phyloP scores from a whole-genome alignment of 2,797 vertebrate species.

The Hypotaenidia okinawae region DNA sequence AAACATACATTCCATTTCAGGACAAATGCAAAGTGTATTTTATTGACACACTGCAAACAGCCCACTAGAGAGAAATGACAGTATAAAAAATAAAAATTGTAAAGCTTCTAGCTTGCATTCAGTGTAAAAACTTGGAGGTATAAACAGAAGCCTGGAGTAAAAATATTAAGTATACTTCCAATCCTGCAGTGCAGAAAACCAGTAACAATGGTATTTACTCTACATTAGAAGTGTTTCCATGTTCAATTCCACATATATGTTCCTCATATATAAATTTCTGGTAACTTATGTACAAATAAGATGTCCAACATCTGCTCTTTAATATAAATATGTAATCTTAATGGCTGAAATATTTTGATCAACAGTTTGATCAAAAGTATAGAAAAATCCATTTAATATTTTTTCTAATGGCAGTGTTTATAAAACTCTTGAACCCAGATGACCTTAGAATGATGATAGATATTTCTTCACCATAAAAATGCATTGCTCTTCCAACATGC shows the following conservation, averaged over 20 bases:
- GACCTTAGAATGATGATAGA: background rate
- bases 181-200: slow-evolving; percentile 67
- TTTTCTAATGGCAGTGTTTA: slow-evolving; percentile 11
- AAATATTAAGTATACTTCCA: slow-evolving; percentile 66
- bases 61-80: slow-evolving; percentile 9
- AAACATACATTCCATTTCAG: background rate
- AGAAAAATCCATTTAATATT: slow-evolving; percentile 65
- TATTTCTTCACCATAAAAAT: background rate
- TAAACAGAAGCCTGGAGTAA: slow-evolving; percentile 65
- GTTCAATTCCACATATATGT: slow-evolving; percentile 64
- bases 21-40: slow-evolving; percentile 48
- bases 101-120: slow-evolving; percentile 75
- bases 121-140: slow-evolving; percentile 82
- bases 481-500: background rate
- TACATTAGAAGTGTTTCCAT: slow-evolving; percentile 48
- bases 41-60: slow-evolving; percentile 66
- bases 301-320: slow-evolving; percentile 74
- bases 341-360: slow-evolving; percentile 49
- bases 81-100: background rate
- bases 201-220: slow-evolving; percentile 48
- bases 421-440: background rate
- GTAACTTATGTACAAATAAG: slow-evolving; percentile 76
- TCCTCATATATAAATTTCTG: slow-evolving; percentile 71
- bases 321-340: slow-evolving; percentile 77
- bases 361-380: slow-evolving; percentile 66